These are phyloP conservation scores for Drosophila trapezifrons DNA, from an alignment of 1,140 invertebrate genomes.

Conservation along the genomic window DNA sequence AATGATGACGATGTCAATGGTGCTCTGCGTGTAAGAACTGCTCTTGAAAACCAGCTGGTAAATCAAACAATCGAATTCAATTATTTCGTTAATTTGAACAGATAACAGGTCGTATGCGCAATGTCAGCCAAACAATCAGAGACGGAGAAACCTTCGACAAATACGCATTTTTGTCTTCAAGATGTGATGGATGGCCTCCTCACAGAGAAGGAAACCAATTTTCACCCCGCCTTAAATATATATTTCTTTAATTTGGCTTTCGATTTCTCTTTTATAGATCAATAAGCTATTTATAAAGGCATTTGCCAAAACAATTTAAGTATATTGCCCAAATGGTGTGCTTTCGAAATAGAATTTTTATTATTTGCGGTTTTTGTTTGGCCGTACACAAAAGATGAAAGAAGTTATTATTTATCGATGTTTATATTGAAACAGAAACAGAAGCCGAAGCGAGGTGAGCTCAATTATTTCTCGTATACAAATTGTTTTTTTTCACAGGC, in stretches of 20 bases:
- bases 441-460: not conserved
- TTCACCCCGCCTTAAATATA: too few species aligned
- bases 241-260: slow-evolving; percentile 14
- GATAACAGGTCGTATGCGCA: slow-evolving; percentile 41
- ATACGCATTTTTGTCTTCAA: not conserved
- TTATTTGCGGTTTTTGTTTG: slow-evolving; percentile 13
- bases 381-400: slow-evolving; percentile 26
- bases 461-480: not conserved
- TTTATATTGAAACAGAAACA: slow-evolving; percentile 17
- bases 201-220: not conserved
- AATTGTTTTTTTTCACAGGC: not conserved
- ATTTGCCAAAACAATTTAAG: not conserved
- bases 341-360: slow-evolving; percentile 17
- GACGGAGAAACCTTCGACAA: slow-evolving; percentile 5
- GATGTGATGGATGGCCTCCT: slow-evolving; percentile 20
- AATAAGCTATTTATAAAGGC: slow-evolving; percentile 6
- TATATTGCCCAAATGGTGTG: slow-evolving; percentile 1
- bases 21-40: slow-evolving; percentile 15
- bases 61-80: slow-evolving; percentile 69
- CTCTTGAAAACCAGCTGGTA: slow-evolving; percentile 52
- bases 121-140: slow-evolving; percentile 20
- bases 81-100: slow-evolving; percentile 43
- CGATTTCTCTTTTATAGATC: not conserved
- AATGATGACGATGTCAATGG: slow-evolving; percentile 20
- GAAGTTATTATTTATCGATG: slow-evolving; percentile 30